Percentiles rank a stretch among this genome's conserved stretches.
Conservation (phyloP, 2,888 invertebrate genomes). For the Zelleria hepariella region DNA sequence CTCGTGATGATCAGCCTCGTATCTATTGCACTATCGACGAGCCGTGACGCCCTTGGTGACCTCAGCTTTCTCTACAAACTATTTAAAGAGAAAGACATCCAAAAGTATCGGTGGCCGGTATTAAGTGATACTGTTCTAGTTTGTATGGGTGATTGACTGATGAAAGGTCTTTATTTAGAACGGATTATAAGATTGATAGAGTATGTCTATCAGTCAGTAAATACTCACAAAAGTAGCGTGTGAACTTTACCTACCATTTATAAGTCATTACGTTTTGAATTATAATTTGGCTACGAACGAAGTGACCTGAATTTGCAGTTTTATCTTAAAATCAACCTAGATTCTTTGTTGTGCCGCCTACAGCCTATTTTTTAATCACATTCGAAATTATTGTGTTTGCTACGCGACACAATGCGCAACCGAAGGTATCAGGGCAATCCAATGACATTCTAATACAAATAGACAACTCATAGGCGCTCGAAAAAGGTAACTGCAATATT, state of each 20-base stretch:
- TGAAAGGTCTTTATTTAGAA: neutral
- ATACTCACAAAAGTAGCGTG: neutral
- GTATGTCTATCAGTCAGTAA: neutral
- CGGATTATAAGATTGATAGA: neutral
- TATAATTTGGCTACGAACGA: neutral
- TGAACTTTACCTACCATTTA: neutral
- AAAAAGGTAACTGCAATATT: no score
- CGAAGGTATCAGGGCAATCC: no score
- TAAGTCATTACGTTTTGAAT: neutral
- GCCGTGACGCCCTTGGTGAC: neutral
- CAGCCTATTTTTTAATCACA: neutral
- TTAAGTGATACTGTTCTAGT: neutral
- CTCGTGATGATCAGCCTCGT: neutral
- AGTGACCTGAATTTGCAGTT: neutral
- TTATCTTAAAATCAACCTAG: neutral
- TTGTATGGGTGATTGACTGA: neutral
- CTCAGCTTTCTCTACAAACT: neutral
- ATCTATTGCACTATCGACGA: neutral
- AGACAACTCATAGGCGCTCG: no score
- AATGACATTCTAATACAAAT: no score
- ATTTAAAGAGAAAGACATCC: neutral
- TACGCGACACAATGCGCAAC: neutral
- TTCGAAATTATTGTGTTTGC: neutral
- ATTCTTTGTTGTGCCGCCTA: neutral
- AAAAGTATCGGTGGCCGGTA: neutral